These are phyloP conservation scores for Geotrypetes seraphini DNA, from an alignment of 2,797 vertebrate genomes.

Conservation along the genomic window DNA sequence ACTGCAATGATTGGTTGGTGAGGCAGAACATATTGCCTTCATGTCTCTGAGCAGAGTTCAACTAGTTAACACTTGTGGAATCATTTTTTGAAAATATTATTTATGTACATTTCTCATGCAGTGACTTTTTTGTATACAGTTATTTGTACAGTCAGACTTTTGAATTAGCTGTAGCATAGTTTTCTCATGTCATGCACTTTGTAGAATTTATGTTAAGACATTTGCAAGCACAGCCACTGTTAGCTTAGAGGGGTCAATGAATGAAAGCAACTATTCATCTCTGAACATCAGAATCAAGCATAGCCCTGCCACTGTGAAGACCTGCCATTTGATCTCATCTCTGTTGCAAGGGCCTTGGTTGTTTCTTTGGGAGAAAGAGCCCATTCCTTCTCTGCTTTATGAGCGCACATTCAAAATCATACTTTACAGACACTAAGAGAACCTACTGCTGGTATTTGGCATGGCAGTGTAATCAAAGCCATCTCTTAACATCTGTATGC, in stretches of 20 bases:
- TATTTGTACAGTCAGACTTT: constrained; percentile 11
- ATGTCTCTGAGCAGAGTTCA: too few relatives aligned
- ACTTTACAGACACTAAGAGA: too few relatives aligned
- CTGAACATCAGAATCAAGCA: constrained; percentile 26
- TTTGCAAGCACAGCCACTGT: constrained; percentile 24
- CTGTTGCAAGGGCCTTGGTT: constrained; percentile 11
- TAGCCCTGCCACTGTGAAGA: constrained; percentile 1
- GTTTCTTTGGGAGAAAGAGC: constrained; percentile 3
- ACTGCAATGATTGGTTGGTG: too few relatives aligned
- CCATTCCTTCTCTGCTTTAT: background rate
- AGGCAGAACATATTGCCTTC: too few relatives aligned
- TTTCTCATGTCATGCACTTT: constrained; percentile 13
- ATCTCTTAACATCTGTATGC: too few relatives aligned
- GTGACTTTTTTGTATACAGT: too few relatives aligned
- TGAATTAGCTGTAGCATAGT: constrained; percentile 21
- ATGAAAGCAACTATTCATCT: constrained; percentile 36
- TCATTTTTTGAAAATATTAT: too few relatives aligned
- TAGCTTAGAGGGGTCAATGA: constrained; percentile 18
- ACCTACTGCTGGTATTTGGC: constrained; percentile 37
- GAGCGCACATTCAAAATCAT: too few relatives aligned
- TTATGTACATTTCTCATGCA: too few relatives aligned
- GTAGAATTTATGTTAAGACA: constrained; percentile 16
- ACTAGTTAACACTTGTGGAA: too few relatives aligned
- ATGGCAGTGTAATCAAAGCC: constrained; percentile 30
- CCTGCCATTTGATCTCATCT: too few relatives aligned